Base-by-base conservation (phyloP, 35 echinoderm and acorn worm species). In the Acanthaster planci region DNA sequence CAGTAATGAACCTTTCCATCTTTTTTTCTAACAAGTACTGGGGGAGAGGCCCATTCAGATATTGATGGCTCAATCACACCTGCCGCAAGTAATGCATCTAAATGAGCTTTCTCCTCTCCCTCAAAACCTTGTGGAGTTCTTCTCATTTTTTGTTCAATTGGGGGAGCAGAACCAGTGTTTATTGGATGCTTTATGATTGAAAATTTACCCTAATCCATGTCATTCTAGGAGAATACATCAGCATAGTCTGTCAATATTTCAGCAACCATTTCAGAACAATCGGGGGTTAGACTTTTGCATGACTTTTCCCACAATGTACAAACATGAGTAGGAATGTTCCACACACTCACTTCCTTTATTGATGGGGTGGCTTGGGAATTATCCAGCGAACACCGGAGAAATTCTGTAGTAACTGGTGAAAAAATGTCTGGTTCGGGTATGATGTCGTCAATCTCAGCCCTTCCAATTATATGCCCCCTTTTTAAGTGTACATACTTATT, bases 121-220 rank as follows among this genome's bases (percentile, higher is more conserved):
- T 76, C 84, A 51, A 86, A 86, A 37, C 37, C 17, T 1, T 86
- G 16, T 10, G 89, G 89, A 10, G 67, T 81, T 5, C 90, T 81
- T 54, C 85, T 29, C 37, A 82, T 84, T 60, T 54, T 52, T 40
- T 89, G 80, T 42, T 77, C 83, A 22, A 88, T 82, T 35, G 90
- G 90, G 16, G 30, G 21, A 38, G 90, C 85, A 22, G 44, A 40
- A n/a, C 84, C 77, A 51, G 90, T 92, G 36, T 92, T 52, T 8
- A 92, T 84, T 27, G 19, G 12, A 64, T 92, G 86, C 42, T 87
- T 40, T 29, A 88, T 77, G 10, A 47, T 42, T 0, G 27, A 27
- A 42, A 89, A 83, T 19, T 76, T 82, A 3, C 90, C 90, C 38
- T 82, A 22, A 52, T 92, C 85, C 27, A 90, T 86, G 10, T 55